Conservation (phyloP, 2,888 invertebrate genomes). For the Tenthredo livida region DNA sequence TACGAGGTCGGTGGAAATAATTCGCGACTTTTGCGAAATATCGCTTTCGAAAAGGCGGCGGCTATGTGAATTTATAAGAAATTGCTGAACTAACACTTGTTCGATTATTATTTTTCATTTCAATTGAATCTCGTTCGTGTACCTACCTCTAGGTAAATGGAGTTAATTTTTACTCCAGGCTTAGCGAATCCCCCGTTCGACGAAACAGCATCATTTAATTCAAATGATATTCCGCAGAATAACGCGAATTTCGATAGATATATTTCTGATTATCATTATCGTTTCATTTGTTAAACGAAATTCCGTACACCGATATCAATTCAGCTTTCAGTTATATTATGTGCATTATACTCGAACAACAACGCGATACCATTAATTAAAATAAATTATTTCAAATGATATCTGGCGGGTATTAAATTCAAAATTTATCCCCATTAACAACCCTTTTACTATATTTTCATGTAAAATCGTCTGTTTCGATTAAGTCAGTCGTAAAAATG, state of each 20-base stretch:
- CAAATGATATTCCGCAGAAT: background rate
- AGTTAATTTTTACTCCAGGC: too few relatives aligned
- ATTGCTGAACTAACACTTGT: background rate
- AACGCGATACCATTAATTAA: background rate
- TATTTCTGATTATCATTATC: constrained; percentile 12
- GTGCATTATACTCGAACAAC: background rate
- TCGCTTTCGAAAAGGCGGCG: background rate
- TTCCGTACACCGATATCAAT: background rate
- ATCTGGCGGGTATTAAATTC: background rate
- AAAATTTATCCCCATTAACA: background rate
- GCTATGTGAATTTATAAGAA: background rate
- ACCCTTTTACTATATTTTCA: background rate
- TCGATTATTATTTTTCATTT: too few relatives aligned
- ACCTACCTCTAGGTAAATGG: too few relatives aligned
- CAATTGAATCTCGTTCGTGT: too few relatives aligned
- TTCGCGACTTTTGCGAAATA: background rate
- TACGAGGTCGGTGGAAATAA: background rate
- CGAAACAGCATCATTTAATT: background rate
- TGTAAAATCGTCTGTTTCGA: background rate
- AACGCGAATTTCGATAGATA: background rate
- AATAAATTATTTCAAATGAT: background rate
- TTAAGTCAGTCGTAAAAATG: background rate
- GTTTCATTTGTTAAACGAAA: constrained; percentile 8
- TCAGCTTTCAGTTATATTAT: background rate
- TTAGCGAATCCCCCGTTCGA: too few relatives aligned